Conservation (phyloP, 1,140 invertebrate species). For the Apocrypta bakeri region DNA sequence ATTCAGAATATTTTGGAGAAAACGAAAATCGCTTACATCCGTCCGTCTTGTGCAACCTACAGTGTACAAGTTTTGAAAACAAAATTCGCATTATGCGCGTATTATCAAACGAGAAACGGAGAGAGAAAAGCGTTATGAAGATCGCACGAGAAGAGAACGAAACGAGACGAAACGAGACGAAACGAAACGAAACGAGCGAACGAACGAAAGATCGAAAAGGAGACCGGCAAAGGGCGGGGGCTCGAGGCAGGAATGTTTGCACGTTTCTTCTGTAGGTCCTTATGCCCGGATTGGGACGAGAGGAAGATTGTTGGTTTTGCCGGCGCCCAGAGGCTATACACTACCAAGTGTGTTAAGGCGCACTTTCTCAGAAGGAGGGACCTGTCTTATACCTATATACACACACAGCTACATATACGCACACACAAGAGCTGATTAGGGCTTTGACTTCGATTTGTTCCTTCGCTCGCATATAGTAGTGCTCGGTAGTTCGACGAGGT, state of each 20-base stretch:
- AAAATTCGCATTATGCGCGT: not conserved
- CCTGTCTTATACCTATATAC: not conserved
- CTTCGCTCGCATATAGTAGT: too few relatives aligned
- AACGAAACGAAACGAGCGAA: not conserved
- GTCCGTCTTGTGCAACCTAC: too few relatives aligned
- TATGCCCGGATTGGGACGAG: not conserved
- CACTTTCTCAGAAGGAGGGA: slow-evolving; percentile 54
- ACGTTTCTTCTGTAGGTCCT: slow-evolving; percentile 5
- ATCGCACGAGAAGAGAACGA: not conserved
- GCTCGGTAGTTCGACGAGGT: not conserved
- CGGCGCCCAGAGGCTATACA: slow-evolving; percentile 62
- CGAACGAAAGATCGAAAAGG: too few relatives aligned
- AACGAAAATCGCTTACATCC: slow-evolving; percentile 7
- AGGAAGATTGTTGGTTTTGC: slow-evolving; percentile 73
- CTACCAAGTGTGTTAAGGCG: slow-evolving; percentile 52
- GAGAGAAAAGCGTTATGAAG: not conserved
- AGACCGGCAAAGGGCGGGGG: not conserved
- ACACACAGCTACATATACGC: not conserved
- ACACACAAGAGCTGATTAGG: slow-evolving; percentile 63
- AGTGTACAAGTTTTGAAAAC: too few relatives aligned
- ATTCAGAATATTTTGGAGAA: slow-evolving; percentile 11
- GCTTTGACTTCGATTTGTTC: slow-evolving; percentile 65
- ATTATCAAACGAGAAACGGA: not conserved
- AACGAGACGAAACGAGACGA: not conserved
- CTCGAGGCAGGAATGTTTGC: slow-evolving; percentile 6